Percentiles rank a stretch among this genome's conserved stretches.
phyloP scores from a whole-genome alignment of 2,113 vertebrate genomes.

The Murina feae region DNA sequence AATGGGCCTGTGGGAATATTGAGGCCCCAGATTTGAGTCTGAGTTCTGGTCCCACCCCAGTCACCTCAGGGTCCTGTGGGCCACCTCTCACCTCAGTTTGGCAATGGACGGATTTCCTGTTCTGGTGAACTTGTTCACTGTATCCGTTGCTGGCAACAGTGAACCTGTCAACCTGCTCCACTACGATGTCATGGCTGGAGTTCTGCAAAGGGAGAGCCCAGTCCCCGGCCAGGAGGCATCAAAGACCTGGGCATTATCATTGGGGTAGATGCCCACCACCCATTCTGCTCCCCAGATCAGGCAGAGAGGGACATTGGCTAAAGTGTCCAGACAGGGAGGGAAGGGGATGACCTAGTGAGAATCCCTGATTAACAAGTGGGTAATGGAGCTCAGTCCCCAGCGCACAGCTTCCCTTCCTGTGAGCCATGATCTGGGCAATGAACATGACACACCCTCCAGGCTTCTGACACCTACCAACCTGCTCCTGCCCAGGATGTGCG shows the following conservation, averaged over 20 bases:
- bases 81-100: background rate
- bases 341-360: background rate
- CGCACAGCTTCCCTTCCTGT: background rate
- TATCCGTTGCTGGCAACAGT: too few species aligned
- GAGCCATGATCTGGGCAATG: background rate
- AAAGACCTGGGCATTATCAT: too few species aligned
- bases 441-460: too few species aligned
- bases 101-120: background rate
- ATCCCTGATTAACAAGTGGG: background rate
- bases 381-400: background rate
- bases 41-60: background rate
- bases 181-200: background rate
- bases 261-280: background rate
- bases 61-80: background rate
- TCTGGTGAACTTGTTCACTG: background rate
- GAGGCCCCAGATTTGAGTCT: background rate
- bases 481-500: too few species aligned
- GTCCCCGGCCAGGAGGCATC: background rate
- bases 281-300: background rate
- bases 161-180: background rate
- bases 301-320: background rate
- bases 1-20: background rate
- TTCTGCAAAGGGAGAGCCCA: background rate
- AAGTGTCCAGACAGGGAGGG: background rate
- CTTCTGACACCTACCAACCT: too few species aligned